Evolutionary conservation across 2,888 invertebrate genomes (phyloP), one percentile per base, ranked within the genome.

Genomic region (Eupeodes latifasciatus): DNA sequence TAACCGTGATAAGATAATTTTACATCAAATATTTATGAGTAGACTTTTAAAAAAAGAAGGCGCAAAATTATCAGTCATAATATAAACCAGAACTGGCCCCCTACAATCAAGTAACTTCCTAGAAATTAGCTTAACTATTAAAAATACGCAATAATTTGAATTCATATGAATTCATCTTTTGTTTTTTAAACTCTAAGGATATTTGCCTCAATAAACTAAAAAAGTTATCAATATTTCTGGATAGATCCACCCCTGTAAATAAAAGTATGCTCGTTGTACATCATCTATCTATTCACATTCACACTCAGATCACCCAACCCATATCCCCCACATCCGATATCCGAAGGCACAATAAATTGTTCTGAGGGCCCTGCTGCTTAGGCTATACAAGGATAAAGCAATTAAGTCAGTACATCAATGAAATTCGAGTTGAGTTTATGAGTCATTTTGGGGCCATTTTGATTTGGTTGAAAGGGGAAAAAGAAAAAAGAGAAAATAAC

Each of bases 381-480:
- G 47, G 19, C 14, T 49, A n/a, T 69, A 69, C 69, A 36, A 51
- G 69, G 36, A 69, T 69, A 51, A 53, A 69, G 51, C 69, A 69
- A 69, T 69, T 69, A 69, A 57, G 71, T 71, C 55, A 47, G 57
- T 71, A 71, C 71, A 84, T 87, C 83, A 87, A 80, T 87, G 83
- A 80, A 87, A 87, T 51, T 80, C 80, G 76, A 76, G 76, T 80
- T 72, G 72, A 83, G 80, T 72, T 80, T 83, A 83, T 87, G 83
- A 76, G 76, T 64, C 75, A 53, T 49, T 14, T 51, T 72, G 59
- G 64, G 61, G 44, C 80, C 59, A 74, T 62, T 61, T 75, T 51
- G 74, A 62, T 61, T 61, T 59, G 36, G 59, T 53, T 36, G 27
- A 62, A 34, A 44, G 5, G 10, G 27, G 19, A 51, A 27, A 49